Evolutionary conservation across 2,797 vertebrate genomes (phyloP).

Genomic region (Hoplostethus mediterraneus): DNA sequence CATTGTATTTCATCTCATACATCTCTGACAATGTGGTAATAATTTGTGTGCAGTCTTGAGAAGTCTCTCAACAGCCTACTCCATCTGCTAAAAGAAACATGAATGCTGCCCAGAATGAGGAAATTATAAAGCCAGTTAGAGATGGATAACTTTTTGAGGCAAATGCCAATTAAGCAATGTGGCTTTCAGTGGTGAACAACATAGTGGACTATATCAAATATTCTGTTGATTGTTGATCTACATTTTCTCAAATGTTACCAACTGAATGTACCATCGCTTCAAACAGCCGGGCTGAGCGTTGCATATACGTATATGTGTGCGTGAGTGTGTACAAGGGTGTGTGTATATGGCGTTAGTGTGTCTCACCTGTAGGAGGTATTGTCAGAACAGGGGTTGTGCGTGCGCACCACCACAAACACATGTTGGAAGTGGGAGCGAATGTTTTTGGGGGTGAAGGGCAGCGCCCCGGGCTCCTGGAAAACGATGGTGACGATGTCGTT

Average conservation of each 20-base stretch:
- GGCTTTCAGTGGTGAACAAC: too few species aligned
- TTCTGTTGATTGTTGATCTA: too few species aligned
- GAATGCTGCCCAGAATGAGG: neutral
- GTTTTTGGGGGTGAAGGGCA: constrained; percentile 97
- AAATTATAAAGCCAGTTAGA: constrained; percentile 26
- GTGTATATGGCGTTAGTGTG: neutral
- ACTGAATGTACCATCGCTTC: too few species aligned
- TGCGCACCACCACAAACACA: constrained; percentile 94
- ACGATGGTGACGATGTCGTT: constrained; percentile 99
- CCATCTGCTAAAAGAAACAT: neutral
- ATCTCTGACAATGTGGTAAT: constrained; percentile 35
- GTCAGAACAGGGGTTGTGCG: constrained; percentile 92
- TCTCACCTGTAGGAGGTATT: constrained; percentile 94
- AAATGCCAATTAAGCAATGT: constrained; percentile 27
- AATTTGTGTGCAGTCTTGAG: constrained; percentile 29
- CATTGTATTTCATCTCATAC: constrained; percentile 38
- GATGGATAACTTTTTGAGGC: constrained; percentile 31
- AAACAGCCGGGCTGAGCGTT: neutral
- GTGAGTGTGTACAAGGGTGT: neutral
- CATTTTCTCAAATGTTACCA: too few species aligned
- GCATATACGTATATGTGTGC: neutral
- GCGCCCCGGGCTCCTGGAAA: constrained; percentile 97
- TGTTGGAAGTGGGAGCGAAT: constrained; percentile 99
- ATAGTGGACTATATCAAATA: too few species aligned
- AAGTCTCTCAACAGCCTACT: constrained; percentile 43